These are phyloP conservation scores for Drosophila barbarae DNA, from an alignment of 2,888 invertebrate genomes.

Conservation along the genomic window DNA sequence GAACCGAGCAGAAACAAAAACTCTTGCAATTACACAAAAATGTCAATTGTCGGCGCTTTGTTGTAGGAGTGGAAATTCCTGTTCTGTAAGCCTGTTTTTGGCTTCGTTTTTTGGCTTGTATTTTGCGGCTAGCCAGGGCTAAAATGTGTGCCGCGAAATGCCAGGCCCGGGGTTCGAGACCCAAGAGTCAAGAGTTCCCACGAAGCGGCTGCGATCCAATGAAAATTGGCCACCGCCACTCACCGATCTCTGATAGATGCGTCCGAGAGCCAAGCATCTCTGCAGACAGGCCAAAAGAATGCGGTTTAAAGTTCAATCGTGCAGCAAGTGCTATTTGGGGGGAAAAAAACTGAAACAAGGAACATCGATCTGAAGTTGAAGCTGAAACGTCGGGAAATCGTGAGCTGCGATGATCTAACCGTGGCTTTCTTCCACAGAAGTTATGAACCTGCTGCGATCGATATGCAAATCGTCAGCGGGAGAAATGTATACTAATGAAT, in stretches of 20 bases:
- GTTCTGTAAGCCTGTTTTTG: slow-evolving; percentile 72
- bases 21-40: slow-evolving; percentile 46
- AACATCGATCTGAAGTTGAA: slow-evolving; percentile 12
- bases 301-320: slow-evolving; percentile 75
- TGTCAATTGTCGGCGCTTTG: slow-evolving; percentile 47
- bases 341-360: slow-evolving; percentile 9
- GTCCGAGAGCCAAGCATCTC: slow-evolving; percentile 37
- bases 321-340: slow-evolving; percentile 58
- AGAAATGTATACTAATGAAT: slow-evolving; percentile 66
- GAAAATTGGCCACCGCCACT: slow-evolving; percentile 64
- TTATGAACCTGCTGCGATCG: slow-evolving; percentile 47
- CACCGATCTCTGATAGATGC: slow-evolving; percentile 52
- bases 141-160: slow-evolving; percentile 61
- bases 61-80: slow-evolving; percentile 79
- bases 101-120: slow-evolving; percentile 21
- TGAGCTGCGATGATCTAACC: slow-evolving; percentile 32
- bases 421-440: slow-evolving; percentile 40
- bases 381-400: slow-evolving; percentile 18
- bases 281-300: slow-evolving; percentile 54
- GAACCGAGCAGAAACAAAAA: slow-evolving; percentile 16
- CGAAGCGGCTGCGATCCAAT: slow-evolving; percentile 42
- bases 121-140: slow-evolving; percentile 41
- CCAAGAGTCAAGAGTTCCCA: slow-evolving; percentile 63
- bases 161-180: slow-evolving; percentile 36
- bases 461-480: slow-evolving; percentile 60